These are phyloP conservation scores for Arctia plantaginis DNA, from an alignment of 2,888 invertebrate genomes.

Conservation along the genomic window DNA sequence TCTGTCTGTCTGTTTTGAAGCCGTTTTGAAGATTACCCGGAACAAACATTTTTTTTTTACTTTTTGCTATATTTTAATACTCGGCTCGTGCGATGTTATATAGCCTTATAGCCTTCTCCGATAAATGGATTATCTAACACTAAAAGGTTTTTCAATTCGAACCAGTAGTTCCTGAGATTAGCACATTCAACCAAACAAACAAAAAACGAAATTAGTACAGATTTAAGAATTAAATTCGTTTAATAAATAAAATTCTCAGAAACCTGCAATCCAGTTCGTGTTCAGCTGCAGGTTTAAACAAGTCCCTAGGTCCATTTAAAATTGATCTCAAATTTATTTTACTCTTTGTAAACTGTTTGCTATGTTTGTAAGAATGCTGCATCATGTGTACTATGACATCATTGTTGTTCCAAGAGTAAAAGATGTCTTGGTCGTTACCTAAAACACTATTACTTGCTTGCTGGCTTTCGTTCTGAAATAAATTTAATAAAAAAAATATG, in stretches of 20 bases:
- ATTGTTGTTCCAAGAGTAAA: slow-evolving; percentile 85
- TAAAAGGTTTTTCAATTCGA: too few species aligned
- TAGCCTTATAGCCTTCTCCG: too few species aligned
- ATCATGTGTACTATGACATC: slow-evolving; percentile 74
- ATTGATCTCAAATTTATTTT: slow-evolving; percentile 57
- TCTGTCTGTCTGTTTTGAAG: too few species aligned
- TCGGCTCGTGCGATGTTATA: too few species aligned
- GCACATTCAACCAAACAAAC: not conserved
- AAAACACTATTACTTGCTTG: slow-evolving; percentile 24
- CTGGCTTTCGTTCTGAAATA: slow-evolving; percentile 27
- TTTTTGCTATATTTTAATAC: too few species aligned
- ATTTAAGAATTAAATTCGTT: not conserved
- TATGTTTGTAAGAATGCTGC: slow-evolving; percentile 81
- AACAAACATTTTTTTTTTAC: too few species aligned
- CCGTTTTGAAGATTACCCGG: too few species aligned
- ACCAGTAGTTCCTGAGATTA: too few species aligned
- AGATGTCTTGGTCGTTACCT: slow-evolving; percentile 31
- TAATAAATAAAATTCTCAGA: not conserved
- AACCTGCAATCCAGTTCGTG: slow-evolving; percentile 75
- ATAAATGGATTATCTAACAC: not conserved
- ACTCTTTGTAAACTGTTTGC: slow-evolving; percentile 59
- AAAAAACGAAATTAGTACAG: not conserved
- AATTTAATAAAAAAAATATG: not conserved
- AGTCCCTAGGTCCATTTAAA: slow-evolving; percentile 65
- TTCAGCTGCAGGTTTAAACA: slow-evolving; percentile 64